Evolutionary conservation across 2,113 vertebrate genomes (phyloP), one percentile per base, ranked within the genome.

Genomic region (Aix galericulata): DNA sequence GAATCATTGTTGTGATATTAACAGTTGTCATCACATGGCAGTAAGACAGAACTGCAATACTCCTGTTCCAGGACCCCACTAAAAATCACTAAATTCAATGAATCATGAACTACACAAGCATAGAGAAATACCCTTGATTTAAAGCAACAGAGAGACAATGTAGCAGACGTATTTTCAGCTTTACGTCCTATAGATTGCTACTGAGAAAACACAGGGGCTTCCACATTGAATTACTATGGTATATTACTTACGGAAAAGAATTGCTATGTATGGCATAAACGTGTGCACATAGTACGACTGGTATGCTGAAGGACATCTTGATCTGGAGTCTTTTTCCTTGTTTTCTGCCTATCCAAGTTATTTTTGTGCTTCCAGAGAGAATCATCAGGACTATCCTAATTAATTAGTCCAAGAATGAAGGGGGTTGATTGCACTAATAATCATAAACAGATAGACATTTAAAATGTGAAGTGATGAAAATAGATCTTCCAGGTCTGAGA

Each of bases 371-470:
- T 80, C 68, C 76, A 83, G 72, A 83, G n/a, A 83, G 63, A 92
- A 52, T 74, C 38, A 81, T 75, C 53, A 83, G 56, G n/a, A 78
- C 11, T 77, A 36, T 46, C 69, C n/a, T 40, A 86, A 92, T 95
- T 83, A 90, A 92, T 96, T 90, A 88, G 31, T 78, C 31, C 36
- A 78, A 78, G 64, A 74, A 94, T 22, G 59, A 90, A 90, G 29
- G 22, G 31, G 52, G 36, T 14, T 94, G 88, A 93, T 90, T 90
- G 42, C 69, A 63, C 42, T 86, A 90, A 62, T 78, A 71, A 80
- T 83, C 27, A 59, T 36, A 46, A 91, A 78, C 11, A 71, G 85
- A 44, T 0, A 69, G 20, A 79, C 4, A 40, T 74, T 46, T 69
- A n/a, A 82, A 82, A 7, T 6, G 16, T 44, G 71, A 91, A 52